Evolutionary conservation across 2,888 invertebrate species (phyloP).

Genomic region (Pandemis heparana): DNA sequence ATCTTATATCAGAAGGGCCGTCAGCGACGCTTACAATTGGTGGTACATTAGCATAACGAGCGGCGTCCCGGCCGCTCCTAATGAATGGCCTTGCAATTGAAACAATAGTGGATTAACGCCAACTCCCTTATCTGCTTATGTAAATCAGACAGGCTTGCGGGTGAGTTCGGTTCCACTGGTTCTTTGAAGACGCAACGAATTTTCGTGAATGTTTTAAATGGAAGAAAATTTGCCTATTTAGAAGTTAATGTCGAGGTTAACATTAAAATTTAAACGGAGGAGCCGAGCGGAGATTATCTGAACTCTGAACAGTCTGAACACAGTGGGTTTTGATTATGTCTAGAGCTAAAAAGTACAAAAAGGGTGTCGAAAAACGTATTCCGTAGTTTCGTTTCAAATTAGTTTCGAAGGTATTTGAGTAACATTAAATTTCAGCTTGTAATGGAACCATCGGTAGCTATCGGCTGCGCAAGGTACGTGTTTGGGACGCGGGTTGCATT

Average conservation of each 20-base stretch:
- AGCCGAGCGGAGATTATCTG: constrained; percentile 15
- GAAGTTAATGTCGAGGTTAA: constrained; percentile 37
- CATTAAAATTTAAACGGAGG: constrained; percentile 34
- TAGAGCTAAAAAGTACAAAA: constrained; percentile 5
- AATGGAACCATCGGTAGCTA: not conserved
- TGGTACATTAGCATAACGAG: constrained; percentile 76
- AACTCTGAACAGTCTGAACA: constrained; percentile 28
- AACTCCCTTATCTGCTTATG: constrained; percentile 52
- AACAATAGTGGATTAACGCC: constrained; percentile 61
- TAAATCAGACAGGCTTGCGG: constrained; percentile 46
- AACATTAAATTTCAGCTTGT: not conserved
- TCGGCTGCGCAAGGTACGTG: constrained; percentile 1
- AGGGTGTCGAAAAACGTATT: not conserved
- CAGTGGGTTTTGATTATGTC: constrained; percentile 16
- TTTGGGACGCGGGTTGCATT: constrained; percentile 26
- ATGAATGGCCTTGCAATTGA: constrained; percentile 80
- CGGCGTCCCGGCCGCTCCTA: constrained; percentile 61
- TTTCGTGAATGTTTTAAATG: constrained; percentile 37
- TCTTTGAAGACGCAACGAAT: constrained; percentile 40
- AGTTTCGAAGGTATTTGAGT: not conserved
- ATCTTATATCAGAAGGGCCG: constrained; percentile 39
- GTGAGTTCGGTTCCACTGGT: constrained; percentile 41
- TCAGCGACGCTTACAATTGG: constrained; percentile 53
- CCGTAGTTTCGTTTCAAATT: not conserved
- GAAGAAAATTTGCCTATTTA: constrained; percentile 35